These are phyloP conservation scores for Orycteropus afer DNA, from an alignment of 2,113 vertebrate genomes.

Conservation along the genomic window DNA sequence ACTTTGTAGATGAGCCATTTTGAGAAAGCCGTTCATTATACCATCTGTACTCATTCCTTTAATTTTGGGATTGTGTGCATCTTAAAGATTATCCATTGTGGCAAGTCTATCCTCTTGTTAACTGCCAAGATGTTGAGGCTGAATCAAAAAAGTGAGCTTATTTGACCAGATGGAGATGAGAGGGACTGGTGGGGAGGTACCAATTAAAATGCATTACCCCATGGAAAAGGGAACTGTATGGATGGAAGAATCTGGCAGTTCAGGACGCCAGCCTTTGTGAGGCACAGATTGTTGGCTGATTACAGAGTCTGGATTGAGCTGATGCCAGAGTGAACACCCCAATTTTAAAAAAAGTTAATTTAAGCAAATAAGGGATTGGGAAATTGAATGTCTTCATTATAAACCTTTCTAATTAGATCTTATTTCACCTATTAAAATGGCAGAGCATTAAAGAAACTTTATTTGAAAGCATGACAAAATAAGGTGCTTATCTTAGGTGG, in stretches of 20 bases:
- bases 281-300: slow-evolving; percentile 57
- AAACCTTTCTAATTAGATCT: slow-evolving; percentile 52
- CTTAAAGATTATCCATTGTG: slow-evolving; percentile 33
- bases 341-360: slow-evolving; percentile 57
- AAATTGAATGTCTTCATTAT: slow-evolving; percentile 34
- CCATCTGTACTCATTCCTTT: not conserved
- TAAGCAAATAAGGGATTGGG: slow-evolving; percentile 48
- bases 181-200: not conserved
- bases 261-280: slow-evolving; percentile 9
- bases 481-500: not conserved
- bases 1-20: not conserved
- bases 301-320: not conserved
- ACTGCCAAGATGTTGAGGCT: slow-evolving; percentile 37
- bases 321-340: slow-evolving; percentile 6
- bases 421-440: slow-evolving; percentile 37
- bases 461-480: not conserved
- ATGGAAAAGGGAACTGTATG: not conserved
- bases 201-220: slow-evolving; percentile 67
- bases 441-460: not conserved
- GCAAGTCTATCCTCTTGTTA: not conserved
- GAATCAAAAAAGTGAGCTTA: slow-evolving; percentile 23
- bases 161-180: slow-evolving; percentile 63
- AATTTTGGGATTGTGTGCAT: not conserved
- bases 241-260: slow-evolving; percentile 36
- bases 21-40: not conserved